phyloP scores from a whole-genome alignment of 2,797 vertebrate species.

The Lutjanus campechanus region DNA sequence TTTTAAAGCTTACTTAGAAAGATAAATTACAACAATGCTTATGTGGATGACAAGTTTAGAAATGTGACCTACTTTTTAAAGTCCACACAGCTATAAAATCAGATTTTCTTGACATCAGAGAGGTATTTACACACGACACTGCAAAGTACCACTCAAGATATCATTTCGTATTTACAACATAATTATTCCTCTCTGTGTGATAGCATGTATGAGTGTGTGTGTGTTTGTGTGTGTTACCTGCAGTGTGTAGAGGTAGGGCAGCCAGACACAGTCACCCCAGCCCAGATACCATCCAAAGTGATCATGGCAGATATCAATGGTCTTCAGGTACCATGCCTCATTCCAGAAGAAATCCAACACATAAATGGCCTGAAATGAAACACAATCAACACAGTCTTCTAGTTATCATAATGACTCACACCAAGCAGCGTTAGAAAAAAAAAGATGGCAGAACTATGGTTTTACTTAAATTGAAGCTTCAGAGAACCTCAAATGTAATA shows the following conservation, averaged over 20 bases:
- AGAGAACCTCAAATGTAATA: neutral
- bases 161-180: neutral
- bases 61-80: neutral
- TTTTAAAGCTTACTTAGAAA: neutral
- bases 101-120: neutral
- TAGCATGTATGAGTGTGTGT: neutral
- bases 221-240: conserved; percentile 86
- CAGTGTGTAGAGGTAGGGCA: conserved; percentile 96
- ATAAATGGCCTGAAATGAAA: conserved; percentile 89
- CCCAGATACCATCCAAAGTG: conserved; percentile 99
- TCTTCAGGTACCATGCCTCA: conserved; percentile 98
- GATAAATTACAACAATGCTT: too few relatives aligned
- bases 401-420: neutral
- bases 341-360: conserved; percentile 99
- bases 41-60: neutral
- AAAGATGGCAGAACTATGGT: too few relatives aligned
- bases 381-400: neutral
- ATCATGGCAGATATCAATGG: conserved; percentile 98
- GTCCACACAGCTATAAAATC: neutral
- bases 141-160: too few relatives aligned
- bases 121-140: neutral
- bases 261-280: conserved; percentile 99
- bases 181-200: neutral
- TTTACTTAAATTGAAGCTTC: too few relatives aligned
- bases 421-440: neutral